These are phyloP conservation scores for Xenotilapia leptura DNA, from an alignment of 2,113 vertebrate genomes.

Conservation along the genomic window DNA sequence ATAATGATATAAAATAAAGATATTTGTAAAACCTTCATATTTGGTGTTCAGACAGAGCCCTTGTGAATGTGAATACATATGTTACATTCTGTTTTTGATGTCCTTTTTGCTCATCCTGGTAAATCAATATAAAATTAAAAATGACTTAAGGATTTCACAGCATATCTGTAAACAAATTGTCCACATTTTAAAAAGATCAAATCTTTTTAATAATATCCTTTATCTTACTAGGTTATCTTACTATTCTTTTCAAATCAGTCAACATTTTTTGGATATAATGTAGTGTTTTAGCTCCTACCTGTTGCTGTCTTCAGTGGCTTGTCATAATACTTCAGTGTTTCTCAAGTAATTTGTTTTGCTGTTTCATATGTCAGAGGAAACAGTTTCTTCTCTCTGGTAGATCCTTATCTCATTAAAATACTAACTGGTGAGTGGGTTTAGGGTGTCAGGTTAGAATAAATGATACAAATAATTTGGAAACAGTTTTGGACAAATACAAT, in stretches of 20 bases:
- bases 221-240: neutral
- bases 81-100: neutral
- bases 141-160: neutral
- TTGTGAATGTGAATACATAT: neutral
- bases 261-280: neutral
- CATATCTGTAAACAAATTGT: neutral
- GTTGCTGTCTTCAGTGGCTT: neutral
- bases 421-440: neutral
- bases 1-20: neutral
- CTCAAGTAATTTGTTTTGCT: neutral
- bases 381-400: neutral
- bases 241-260: neutral
- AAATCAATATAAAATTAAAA: neutral
- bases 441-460: neutral
- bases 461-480: neutral
- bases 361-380: slow-evolving; percentile 9
- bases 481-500: neutral
- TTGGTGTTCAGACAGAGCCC: neutral
- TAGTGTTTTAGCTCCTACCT: slow-evolving; percentile 9
- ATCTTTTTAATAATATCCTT: neutral
- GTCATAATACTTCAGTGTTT: neutral
- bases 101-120: neutral
- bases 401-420: neutral
- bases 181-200: neutral
- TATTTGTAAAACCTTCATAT: neutral